Evolutionary conservation across 2,113 vertebrate species (phyloP).

Genomic region (Fulica atra): DNA sequence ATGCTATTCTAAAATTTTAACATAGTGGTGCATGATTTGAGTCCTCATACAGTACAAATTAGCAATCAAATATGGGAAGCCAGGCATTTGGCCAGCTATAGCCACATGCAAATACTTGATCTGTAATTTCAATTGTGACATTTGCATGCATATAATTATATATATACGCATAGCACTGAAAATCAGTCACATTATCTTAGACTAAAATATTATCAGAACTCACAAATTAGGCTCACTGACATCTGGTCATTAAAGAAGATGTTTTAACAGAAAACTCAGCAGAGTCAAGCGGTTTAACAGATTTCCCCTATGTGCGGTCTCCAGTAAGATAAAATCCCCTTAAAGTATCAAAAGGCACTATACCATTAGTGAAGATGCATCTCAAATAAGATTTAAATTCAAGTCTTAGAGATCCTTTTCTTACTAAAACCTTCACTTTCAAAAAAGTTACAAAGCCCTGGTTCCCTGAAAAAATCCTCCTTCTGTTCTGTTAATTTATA

Average conservation of each 20-base stretch:
- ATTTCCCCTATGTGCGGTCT: not conserved
- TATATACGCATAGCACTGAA: not conserved
- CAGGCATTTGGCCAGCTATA: not conserved
- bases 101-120: not conserved
- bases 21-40: not conserved
- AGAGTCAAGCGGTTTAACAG: not conserved
- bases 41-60: not conserved
- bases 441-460: not conserved
- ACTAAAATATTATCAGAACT: not conserved
- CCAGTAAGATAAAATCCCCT: not conserved
- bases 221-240: not conserved
- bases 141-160: not conserved
- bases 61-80: not conserved
- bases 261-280: not conserved
- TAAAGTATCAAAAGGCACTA: not conserved
- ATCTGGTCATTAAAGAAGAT: not conserved
- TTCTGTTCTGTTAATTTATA: constrained; percentile 13
- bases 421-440: not conserved
- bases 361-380: not conserved
- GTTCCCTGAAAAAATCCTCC: not conserved
- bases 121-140: not conserved
- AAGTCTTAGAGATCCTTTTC: not conserved
- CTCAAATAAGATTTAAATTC: constrained; percentile 3
- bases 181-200: not conserved
- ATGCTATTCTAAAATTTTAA: not conserved